Conservation (phyloP, 1,140 invertebrate species). For the Aphaenogaster floridana region DNA sequence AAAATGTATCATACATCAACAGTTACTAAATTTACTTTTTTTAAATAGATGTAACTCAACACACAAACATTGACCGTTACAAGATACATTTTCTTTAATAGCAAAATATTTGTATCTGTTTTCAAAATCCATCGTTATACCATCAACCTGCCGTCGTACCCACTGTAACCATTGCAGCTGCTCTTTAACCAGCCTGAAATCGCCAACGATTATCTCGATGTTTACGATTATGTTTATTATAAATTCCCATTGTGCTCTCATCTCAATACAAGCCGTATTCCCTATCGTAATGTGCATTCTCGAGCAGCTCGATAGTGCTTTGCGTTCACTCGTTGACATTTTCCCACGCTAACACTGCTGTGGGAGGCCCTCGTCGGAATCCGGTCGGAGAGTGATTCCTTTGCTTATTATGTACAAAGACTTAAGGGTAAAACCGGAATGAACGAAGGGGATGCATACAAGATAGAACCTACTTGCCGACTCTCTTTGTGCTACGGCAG, state of each 20-base stretch:
- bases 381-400: conserved; percentile 51
- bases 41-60: background rate
- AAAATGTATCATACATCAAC: background rate
- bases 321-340: conserved; percentile 38
- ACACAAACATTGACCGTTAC: background rate
- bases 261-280: conserved; percentile 33
- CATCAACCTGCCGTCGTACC: background rate
- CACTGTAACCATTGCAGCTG: background rate
- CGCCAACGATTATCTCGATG: background rate
- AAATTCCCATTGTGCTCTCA: conserved; percentile 56
- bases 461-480: conserved; percentile 25
- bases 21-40: conserved; percentile 1
- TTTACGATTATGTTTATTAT: conserved; percentile 59
- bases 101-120: background rate
- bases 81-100: background rate
- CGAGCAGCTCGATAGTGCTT: conserved; percentile 13
- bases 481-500: conserved; percentile 52
- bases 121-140: background rate
- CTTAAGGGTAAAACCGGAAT: conserved; percentile 23
- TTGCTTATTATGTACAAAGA: conserved; percentile 73
- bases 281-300: conserved; percentile 48
- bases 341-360: conserved; percentile 7
- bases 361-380: conserved; percentile 8
- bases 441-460: background rate
- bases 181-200: background rate